These are phyloP conservation scores for Pyrrhia umbra DNA, from an alignment of 2,888 invertebrate species.

Conservation along the genomic window DNA sequence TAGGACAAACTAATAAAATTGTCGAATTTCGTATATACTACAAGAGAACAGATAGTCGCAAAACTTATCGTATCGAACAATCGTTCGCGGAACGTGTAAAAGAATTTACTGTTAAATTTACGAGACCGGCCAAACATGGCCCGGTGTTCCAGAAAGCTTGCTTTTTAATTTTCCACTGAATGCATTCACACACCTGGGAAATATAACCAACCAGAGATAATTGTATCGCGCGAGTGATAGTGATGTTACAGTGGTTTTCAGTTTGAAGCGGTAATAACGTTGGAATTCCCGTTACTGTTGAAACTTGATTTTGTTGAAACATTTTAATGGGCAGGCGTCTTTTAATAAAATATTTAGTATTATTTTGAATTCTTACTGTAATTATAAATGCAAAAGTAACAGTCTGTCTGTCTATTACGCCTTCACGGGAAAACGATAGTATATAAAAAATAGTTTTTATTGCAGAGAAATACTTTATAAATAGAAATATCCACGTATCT, in stretches of 20 bases:
- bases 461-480: conserved; percentile 14
- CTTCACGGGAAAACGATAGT: no score
- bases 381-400: no score
- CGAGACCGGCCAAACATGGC: conserved; percentile 39
- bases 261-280: conserved; percentile 18
- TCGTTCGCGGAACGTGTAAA: conserved; percentile 24
- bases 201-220: conserved; percentile 69
- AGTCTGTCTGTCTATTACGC: no score
- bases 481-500: conserved; percentile 26
- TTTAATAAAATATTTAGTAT: no score
- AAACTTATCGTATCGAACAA: conserved; percentile 42
- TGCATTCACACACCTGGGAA: conserved; percentile 73
- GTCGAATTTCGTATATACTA: no score
- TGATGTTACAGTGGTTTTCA: conserved; percentile 38
- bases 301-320: neutral
- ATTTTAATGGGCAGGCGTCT: neutral
- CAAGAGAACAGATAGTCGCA: conserved; percentile 19
- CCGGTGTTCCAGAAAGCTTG: conserved; percentile 55
- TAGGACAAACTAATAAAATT: no score
- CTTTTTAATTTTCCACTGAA: conserved; percentile 76
- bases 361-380: no score
- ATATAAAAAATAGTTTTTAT: neutral
- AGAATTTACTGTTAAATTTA: conserved; percentile 50
- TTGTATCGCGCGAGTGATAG: conserved; percentile 63
- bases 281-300: neutral